These are phyloP conservation scores for Zapornia atra DNA, from an alignment of 2,113 vertebrate species.

Conservation along the genomic window DNA sequence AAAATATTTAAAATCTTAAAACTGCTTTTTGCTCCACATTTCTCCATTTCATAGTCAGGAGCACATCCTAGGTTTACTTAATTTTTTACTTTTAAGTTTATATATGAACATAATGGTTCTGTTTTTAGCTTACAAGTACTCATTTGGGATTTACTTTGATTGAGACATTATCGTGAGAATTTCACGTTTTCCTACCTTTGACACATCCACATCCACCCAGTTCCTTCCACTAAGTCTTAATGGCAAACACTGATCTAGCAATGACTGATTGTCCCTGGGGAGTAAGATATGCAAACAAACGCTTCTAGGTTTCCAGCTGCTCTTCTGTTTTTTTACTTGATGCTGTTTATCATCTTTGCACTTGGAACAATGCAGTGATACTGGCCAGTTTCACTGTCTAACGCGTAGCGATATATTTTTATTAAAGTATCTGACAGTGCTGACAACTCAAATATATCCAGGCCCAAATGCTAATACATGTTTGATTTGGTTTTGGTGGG, in stretches of 20 bases:
- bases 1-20: background rate
- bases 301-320: slow-evolving; percentile 10
- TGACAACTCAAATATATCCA: background rate
- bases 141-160: background rate
- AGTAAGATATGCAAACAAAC: background rate
- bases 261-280: background rate
- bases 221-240: slow-evolving; percentile 34
- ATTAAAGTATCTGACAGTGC: background rate
- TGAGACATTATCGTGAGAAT: background rate
- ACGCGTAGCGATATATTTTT: background rate
- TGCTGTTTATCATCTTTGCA: background rate
- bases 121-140: background rate
- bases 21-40: background rate
- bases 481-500: background rate
- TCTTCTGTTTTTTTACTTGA: background rate
- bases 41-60: background rate
- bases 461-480: background rate
- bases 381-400: background rate
- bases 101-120: background rate
- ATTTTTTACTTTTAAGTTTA: background rate
- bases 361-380: background rate
- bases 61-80: background rate
- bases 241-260: background rate
- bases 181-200: slow-evolving; percentile 30
- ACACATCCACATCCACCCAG: slow-evolving; percentile 41